These are phyloP conservation scores for Dicaeum eximium DNA, from an alignment of 2,113 vertebrate genomes.

Conservation along the genomic window DNA sequence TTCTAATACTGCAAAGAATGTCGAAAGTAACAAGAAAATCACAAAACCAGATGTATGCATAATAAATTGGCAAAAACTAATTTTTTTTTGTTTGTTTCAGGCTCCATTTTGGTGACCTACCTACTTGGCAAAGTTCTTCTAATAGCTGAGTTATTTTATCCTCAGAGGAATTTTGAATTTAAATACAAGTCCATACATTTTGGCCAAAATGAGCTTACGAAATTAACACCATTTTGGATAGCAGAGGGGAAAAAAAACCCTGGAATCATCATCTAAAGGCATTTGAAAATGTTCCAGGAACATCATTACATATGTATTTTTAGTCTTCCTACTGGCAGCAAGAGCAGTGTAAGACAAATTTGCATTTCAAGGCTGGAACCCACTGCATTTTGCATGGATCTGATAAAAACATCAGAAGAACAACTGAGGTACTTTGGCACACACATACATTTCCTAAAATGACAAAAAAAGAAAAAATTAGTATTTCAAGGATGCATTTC, in stretches of 20 bases:
- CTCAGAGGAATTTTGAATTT: not conserved
- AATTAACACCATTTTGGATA: constrained; percentile 45
- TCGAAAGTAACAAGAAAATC: constrained; percentile 15
- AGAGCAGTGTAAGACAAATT: constrained; percentile 42
- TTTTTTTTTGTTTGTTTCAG: not conserved
- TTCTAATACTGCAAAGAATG: not conserved
- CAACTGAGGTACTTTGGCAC: not conserved
- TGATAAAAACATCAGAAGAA: constrained; percentile 63
- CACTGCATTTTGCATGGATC: constrained; percentile 28
- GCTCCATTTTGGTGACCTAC: not conserved
- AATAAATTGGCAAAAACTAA: not conserved
- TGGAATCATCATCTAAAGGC: constrained; percentile 33
- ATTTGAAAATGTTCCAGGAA: constrained; percentile 56
- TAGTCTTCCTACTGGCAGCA: constrained; percentile 53
- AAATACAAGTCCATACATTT: not conserved
- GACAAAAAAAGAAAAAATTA: not conserved
- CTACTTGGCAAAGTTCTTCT: constrained; percentile 22
- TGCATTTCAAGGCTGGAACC: constrained; percentile 57
- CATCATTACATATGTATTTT: constrained; percentile 63
- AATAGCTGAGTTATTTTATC: not conserved
- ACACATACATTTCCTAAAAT: not conserved
- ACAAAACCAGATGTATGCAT: constrained; percentile 21
- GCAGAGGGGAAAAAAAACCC: not conserved
- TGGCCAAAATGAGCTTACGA: not conserved
- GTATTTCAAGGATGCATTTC: constrained; percentile 12